A percentile compares a stretch with the other conserved stretches of the same genome.
Conservation (phyloP, 2,797 vertebrate genomes). For the Gadopsis marmoratus region DNA sequence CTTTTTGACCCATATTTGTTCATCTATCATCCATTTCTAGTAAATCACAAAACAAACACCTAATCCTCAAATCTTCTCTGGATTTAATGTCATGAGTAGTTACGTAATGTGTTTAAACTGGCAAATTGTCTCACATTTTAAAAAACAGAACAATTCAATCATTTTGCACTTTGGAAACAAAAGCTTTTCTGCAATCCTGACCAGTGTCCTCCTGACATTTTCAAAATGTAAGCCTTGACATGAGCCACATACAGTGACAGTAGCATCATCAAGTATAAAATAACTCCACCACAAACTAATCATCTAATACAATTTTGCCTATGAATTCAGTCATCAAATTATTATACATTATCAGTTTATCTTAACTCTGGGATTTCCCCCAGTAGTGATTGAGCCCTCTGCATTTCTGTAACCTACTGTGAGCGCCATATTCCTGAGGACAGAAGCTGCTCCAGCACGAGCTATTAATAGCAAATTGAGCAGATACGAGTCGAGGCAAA, state of each 20-base stretch:
- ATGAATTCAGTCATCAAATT: conserved; percentile 2
- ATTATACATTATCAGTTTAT: background rate
- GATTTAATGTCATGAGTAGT: background rate
- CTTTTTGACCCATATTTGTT: background rate
- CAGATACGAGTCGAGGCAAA: conserved; percentile 24
- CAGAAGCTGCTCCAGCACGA: conserved; percentile 37
- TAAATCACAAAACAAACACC: conserved; percentile 10
- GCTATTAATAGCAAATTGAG: conserved; percentile 70
- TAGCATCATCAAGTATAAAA: background rate
- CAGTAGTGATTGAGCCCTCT: background rate
- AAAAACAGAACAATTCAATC: background rate
- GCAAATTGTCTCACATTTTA: background rate
- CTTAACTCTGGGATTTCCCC: conserved; percentile 11
- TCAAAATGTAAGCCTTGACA: background rate
- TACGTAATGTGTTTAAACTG: background rate
- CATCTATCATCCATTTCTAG: background rate
- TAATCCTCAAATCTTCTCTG: background rate
- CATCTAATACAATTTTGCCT: background rate
- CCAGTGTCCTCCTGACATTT: background rate
- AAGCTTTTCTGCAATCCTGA: background rate
- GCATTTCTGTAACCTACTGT: conserved; percentile 22
- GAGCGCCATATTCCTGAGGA: conserved; percentile 36
- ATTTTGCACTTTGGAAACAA: background rate
- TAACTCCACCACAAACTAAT: background rate
- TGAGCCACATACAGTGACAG: background rate